These are phyloP conservation scores for Clarias macrocephalus DNA, from an alignment of 2,113 vertebrate species.

Conservation along the genomic window DNA sequence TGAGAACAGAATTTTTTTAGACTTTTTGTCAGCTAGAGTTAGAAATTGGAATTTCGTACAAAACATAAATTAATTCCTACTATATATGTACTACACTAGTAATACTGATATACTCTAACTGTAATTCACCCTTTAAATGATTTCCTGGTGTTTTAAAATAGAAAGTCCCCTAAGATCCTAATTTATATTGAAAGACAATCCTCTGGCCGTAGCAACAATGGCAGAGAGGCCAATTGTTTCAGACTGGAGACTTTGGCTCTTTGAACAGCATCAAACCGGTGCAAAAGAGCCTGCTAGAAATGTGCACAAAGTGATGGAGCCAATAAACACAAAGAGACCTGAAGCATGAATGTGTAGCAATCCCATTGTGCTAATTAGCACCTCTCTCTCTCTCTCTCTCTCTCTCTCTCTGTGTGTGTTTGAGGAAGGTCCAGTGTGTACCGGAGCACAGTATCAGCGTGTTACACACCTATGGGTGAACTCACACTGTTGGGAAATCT, in stretches of 20 bases:
- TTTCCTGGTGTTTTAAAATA: background rate
- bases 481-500: background rate
- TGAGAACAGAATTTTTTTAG: background rate
- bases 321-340: slow-evolving; percentile 15
- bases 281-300: slow-evolving; percentile 1
- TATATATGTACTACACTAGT: too few species aligned
- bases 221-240: background rate
- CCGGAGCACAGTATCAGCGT: slow-evolving; percentile 8
- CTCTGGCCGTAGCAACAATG: background rate
- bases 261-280: background rate
- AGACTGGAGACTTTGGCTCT: background rate
- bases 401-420: slow-evolving; percentile 5
- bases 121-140: background rate
- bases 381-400: background rate
- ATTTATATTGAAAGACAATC: background rate
- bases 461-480: slow-evolving; percentile 21
- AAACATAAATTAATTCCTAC: too few species aligned
- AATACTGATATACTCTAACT: background rate
- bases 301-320: slow-evolving; percentile 15
- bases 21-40: background rate
- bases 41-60: background rate
- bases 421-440: slow-evolving; percentile 24
- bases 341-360: slow-evolving; percentile 17
- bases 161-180: background rate
- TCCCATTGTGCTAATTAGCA: slow-evolving; percentile 26